Conservation (phyloP, 2,113 vertebrate species). For the Sorex fumeus region DNA sequence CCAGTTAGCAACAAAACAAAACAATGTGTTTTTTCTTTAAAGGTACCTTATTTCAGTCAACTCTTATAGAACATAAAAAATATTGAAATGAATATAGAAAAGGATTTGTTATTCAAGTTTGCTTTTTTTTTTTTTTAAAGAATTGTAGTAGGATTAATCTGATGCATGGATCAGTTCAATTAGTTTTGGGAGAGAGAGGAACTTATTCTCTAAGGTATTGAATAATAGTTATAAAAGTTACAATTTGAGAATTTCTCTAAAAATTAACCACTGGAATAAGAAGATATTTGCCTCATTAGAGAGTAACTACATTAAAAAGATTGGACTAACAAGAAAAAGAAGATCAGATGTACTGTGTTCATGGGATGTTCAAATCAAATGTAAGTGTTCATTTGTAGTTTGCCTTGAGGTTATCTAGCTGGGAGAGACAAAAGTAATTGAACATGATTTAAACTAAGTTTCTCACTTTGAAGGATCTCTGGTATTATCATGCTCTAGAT, state of each 20-base stretch:
- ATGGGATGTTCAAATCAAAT: conserved; percentile 46
- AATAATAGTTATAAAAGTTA: conserved; percentile 25
- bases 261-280: not conserved
- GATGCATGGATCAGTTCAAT: not conserved
- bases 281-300: conserved; percentile 52
- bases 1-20: conserved; percentile 45
- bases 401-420: conserved; percentile 25
- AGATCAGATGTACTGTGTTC: not conserved
- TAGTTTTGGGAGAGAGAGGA: not conserved
- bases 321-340: not conserved
- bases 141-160: conserved; percentile 32
- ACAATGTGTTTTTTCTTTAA: conserved; percentile 41
- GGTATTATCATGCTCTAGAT: not conserved
- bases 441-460: conserved; percentile 49
- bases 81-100: conserved; percentile 53
- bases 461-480: conserved; percentile 17
- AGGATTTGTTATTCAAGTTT: conserved; percentile 15
- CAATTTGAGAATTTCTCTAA: conserved; percentile 28
- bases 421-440: conserved; percentile 33
- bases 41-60: conserved; percentile 2
- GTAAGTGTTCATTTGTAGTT: conserved; percentile 51
- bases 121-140: conserved; percentile 39
- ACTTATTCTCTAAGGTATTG: too few relatives aligned
- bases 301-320: not conserved
- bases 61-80: conserved; percentile 10